These are phyloP conservation scores for Otocyon megalotis DNA, from an alignment of 2,113 vertebrate species.

Conservation along the genomic window DNA sequence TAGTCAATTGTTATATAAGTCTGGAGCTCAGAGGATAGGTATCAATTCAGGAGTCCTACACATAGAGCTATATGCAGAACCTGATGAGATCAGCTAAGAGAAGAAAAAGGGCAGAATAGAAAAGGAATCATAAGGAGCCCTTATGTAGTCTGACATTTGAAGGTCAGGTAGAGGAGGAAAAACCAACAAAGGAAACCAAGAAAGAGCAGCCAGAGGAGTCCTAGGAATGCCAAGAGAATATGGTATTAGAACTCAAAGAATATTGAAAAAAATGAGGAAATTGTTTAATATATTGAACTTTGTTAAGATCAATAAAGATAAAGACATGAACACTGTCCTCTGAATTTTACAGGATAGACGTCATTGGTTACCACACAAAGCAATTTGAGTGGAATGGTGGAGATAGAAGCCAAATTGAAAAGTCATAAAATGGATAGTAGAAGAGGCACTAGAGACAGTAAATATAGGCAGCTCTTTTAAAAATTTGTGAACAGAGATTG, in stretches of 20 bases:
- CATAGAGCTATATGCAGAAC: background rate
- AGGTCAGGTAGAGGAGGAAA: background rate
- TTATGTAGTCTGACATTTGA: background rate
- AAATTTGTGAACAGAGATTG: background rate
- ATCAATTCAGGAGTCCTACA: background rate
- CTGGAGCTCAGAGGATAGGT: background rate
- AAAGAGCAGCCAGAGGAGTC: background rate
- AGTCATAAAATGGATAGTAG: background rate
- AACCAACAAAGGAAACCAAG: background rate
- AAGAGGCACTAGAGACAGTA: background rate
- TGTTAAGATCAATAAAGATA: background rate
- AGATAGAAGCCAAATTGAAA: background rate
- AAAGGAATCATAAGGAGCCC: background rate
- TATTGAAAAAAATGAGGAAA: background rate
- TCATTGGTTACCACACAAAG: background rate
- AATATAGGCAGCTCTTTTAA: background rate
- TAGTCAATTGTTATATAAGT: background rate
- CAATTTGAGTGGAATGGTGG: background rate
- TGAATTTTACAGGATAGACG: background rate
- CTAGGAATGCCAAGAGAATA: background rate
- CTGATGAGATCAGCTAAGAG: background rate
- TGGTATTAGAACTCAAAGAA: background rate
- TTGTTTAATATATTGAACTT: background rate
- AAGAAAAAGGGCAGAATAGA: background rate
- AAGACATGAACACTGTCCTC: background rate